Evolutionary conservation across 2,888 invertebrate genomes (phyloP).

Genomic region (Halictus ligatus): DNA sequence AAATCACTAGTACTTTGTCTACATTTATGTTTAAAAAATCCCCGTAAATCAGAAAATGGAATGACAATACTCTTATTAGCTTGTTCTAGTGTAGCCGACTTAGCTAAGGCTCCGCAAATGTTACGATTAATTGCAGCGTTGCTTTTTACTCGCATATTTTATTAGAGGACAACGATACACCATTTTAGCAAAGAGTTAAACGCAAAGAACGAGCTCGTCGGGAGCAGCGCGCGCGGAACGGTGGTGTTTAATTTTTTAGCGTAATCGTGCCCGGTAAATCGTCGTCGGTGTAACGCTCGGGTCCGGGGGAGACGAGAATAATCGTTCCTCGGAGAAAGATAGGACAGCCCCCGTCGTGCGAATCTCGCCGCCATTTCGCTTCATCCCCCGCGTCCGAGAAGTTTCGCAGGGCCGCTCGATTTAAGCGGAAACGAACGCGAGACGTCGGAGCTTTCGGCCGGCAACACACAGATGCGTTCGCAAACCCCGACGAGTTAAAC

Average conservation of each 20-base stretch:
- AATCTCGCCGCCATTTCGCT: conserved; percentile 38
- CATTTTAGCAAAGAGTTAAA: neutral
- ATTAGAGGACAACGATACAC: neutral
- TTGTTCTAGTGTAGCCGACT: too few species aligned
- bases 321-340: conserved; percentile 52
- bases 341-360: conserved; percentile 13
- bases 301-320: conserved; percentile 34
- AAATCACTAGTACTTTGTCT: too few species aligned
- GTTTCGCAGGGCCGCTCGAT: conserved; percentile 52
- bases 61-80: too few species aligned
- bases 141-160: neutral
- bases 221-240: neutral
- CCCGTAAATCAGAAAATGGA: too few species aligned
- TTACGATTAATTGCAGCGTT: too few species aligned
- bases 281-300: neutral
- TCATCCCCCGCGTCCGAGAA: conserved; percentile 51
- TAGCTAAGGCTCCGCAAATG: too few species aligned
- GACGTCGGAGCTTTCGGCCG: conserved; percentile 46
- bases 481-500: conserved; percentile 71
- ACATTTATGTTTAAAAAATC: too few species aligned
- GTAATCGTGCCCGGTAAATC: conserved; percentile 24
- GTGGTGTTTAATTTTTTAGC: conserved; percentile 20
- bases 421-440: conserved; percentile 61
- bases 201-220: neutral
- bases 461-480: conserved; percentile 67